Evolutionary conservation across 2,113 vertebrate genomes (phyloP), one percentile per base, ranked within the genome.

Genomic region (Malurus alboscapulatus): DNA sequence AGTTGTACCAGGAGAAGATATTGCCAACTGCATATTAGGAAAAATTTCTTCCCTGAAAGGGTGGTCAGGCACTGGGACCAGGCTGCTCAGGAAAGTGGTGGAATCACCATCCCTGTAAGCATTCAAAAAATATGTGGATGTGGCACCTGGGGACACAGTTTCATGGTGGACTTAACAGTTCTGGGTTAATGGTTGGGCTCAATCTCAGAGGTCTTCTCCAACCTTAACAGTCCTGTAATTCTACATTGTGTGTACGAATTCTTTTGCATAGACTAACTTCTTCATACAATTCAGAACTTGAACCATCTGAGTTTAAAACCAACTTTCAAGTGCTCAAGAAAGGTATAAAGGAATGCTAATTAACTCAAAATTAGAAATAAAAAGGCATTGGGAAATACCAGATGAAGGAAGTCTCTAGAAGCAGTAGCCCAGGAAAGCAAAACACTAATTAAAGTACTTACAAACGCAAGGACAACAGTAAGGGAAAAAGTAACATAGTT

Each of bases 231-330:
- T 40, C 34, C 47, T 82, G 19, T 25, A 20, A 38, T 7, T 61
- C 29, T 13, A n/a, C 24, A 47, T 18, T 14, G 27, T 5, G 8
- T 5, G 11, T 29, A 27, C 8, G 1, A 1, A 36, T 27, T 20
- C 29, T 59, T n/a, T 42, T 24, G 26, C 19, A 36, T 6, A 57
- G 0, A 6, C 3, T 34, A 83, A 21, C 19, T 29, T 36, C 24
- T 68, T 53, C 1, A 11, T n/a, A 77, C 36, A 78, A 81, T 30
- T 61, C 50, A 34, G 2, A 82, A 58, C 57, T n/a, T 92, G 34
- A 81, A 4, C 14, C 21, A 40, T 20, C 50, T 84, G 12, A 2
- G 20, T 63, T 91, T 83, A 63, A n/a, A 93, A 38, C 2, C 45
- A 77, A 32, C 14, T 32, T 84, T 53, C 14, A 59, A 61, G 25